These are phyloP conservation scores for Panthera uncia DNA, from an alignment of 2,113 vertebrate species.

Conservation along the genomic window DNA sequence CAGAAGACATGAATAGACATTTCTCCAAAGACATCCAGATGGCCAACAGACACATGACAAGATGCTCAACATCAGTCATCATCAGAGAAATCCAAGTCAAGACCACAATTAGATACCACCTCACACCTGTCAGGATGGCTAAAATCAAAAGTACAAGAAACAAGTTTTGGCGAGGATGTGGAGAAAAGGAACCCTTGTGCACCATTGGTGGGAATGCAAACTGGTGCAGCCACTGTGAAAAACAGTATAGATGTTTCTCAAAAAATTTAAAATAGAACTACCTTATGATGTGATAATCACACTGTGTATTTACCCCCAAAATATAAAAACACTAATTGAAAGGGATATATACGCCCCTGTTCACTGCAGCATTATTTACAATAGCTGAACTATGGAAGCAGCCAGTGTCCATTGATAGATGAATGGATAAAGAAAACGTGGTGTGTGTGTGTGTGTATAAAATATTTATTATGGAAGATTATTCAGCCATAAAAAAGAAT, in stretches of 20 bases:
- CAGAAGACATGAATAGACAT: background rate
- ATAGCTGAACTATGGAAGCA: background rate
- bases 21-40: background rate
- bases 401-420: background rate
- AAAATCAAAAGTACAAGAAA: background rate
- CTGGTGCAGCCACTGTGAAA: background rate
- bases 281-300: background rate
- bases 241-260: background rate
- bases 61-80: background rate
- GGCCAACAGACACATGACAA: background rate
- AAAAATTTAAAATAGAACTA: background rate
- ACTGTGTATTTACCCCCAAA: background rate
- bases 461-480: background rate
- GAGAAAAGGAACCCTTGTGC: background rate
- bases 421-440: background rate
- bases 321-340: background rate
- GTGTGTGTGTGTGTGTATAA: background rate
- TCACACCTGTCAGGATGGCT: background rate
- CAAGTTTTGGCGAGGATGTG: background rate
- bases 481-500: background rate
- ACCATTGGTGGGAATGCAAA: too few species aligned
- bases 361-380: background rate
- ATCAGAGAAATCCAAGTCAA: background rate
- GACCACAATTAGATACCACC: background rate
- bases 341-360: background rate